A percentile compares a stretch with the other conserved stretches of the same genome.
These are phyloP conservation scores for Patella caerulea DNA, from an alignment of 2,888 invertebrate genomes.

Conservation along the genomic window DNA sequence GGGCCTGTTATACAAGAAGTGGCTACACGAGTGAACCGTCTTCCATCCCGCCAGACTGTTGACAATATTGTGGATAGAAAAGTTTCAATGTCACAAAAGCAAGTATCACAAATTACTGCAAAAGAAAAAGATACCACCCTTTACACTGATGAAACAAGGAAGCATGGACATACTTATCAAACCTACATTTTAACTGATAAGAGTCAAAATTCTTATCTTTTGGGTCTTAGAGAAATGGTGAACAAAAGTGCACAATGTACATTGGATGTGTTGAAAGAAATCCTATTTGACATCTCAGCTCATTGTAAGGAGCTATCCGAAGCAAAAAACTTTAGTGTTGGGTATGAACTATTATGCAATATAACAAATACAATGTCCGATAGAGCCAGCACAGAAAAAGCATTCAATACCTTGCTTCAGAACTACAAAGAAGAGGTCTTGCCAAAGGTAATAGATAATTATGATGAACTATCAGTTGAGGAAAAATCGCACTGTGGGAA, in stretches of 20 bases:
- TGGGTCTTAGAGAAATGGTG: constrained; percentile 29
- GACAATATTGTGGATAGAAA: constrained; percentile 19
- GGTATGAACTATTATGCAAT: constrained; percentile 8
- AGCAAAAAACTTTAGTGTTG: background rate
- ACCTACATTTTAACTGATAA: constrained; percentile 21
- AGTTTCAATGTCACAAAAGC: background rate
- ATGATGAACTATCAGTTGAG: constrained; percentile 25
- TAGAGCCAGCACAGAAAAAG: constrained; percentile 14
- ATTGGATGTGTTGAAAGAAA: constrained; percentile 25
- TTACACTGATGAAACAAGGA: background rate
- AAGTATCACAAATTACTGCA: constrained; percentile 15
- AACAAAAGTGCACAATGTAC: constrained; percentile 26
- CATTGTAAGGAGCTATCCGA: background rate
- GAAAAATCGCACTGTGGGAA: constrained; percentile 27
- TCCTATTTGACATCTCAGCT: constrained; percentile 22
- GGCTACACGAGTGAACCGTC: background rate
- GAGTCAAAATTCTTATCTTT: constrained; percentile 14
- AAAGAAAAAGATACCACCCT: constrained; percentile 24
- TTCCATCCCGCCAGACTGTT: constrained; percentile 22
- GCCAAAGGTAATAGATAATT: constrained; percentile 31
- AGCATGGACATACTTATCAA: constrained; percentile 22
- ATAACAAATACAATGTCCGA: constrained; percentile 13
- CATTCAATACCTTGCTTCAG: constrained; percentile 34
- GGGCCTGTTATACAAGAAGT: no score
- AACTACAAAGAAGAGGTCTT: constrained; percentile 31